Percentiles rank a stretch among this genome's conserved stretches.
Evolutionary conservation across 2,797 vertebrate species (phyloP).

Genomic region (Myotis planiceps): DNA sequence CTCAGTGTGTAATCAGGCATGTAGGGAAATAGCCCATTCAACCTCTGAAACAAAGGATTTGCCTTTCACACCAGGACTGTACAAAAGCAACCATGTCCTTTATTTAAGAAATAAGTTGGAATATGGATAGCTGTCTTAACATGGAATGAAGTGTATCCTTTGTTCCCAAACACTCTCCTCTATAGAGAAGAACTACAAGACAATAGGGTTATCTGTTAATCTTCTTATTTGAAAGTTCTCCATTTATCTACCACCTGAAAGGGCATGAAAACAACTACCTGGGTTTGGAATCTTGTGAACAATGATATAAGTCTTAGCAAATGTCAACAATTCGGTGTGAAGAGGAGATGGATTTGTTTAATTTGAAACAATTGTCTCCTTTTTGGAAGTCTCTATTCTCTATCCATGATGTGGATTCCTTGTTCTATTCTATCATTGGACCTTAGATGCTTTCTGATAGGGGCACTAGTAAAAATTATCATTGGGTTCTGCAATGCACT

Average conservation of each 20-base stretch:
- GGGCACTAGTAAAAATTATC: not conserved
- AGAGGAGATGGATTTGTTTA: not conserved
- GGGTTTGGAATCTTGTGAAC: not conserved
- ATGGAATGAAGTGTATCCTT: not conserved
- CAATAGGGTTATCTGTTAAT: not conserved
- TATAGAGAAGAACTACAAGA: not conserved
- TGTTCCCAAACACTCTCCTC: not conserved
- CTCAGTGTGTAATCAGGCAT: not conserved
- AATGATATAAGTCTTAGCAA: not conserved
- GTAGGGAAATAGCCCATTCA: constrained; percentile 53
- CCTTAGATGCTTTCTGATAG: not conserved
- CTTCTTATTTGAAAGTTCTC: not conserved
- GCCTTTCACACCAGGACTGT: constrained; percentile 50
- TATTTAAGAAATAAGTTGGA: not conserved
- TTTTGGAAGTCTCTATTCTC: not conserved
- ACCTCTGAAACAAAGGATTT: constrained; percentile 48
- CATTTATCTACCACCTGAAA: not conserved
- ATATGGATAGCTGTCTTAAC: not conserved
- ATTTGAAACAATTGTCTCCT: not conserved
- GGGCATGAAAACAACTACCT: not conserved
- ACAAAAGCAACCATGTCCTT: not conserved
- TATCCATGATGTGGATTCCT: not conserved
- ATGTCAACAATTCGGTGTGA: not conserved
- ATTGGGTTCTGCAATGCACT: not conserved
- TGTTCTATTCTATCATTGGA: not conserved